Percentiles rank a stretch among this genome's conserved stretches.
Conservation (phyloP, 2,113 vertebrate genomes). For the Pao palembangensis region DNA sequence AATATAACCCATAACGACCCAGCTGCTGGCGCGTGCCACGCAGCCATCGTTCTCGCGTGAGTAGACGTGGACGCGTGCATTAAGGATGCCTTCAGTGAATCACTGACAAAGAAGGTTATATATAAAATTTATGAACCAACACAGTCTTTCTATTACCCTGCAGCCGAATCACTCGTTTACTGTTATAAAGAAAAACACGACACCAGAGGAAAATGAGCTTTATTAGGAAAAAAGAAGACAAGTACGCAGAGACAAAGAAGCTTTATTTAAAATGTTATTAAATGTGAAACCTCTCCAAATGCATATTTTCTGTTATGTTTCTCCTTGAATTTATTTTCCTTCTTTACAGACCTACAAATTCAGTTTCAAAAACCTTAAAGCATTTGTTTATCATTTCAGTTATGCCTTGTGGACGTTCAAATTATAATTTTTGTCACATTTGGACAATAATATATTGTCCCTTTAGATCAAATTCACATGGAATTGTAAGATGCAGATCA, state of each 20-base stretch:
- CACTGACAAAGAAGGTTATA: background rate
- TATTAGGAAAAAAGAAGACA: slow-evolving; percentile 57
- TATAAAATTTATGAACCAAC: background rate
- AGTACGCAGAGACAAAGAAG: slow-evolving; percentile 35
- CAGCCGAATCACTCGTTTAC: background rate
- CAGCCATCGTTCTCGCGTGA: slow-evolving; percentile 49
- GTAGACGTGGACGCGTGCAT: slow-evolving; percentile 40
- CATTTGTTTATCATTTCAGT: background rate
- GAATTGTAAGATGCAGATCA: no score
- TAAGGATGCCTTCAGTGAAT: slow-evolving; percentile 1
- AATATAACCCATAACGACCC: background rate
- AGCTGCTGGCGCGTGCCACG: slow-evolving; percentile 53
- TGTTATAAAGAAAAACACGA: slow-evolving; percentile 24
- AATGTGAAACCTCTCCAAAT: background rate
- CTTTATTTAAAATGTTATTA: slow-evolving; percentile 57
- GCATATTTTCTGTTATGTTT: background rate
- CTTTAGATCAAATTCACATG: no score
- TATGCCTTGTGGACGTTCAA: no score
- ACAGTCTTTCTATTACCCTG: background rate
- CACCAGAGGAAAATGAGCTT: slow-evolving; percentile 47
- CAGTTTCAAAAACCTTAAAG: background rate
- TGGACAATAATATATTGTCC: no score
- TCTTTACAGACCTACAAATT: no score
- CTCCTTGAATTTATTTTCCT: background rate
- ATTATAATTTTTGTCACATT: no score